These are phyloP conservation scores for Drosophila nr. perissopoda DNA, from an alignment of 2,888 invertebrate genomes.

Conservation along the genomic window DNA sequence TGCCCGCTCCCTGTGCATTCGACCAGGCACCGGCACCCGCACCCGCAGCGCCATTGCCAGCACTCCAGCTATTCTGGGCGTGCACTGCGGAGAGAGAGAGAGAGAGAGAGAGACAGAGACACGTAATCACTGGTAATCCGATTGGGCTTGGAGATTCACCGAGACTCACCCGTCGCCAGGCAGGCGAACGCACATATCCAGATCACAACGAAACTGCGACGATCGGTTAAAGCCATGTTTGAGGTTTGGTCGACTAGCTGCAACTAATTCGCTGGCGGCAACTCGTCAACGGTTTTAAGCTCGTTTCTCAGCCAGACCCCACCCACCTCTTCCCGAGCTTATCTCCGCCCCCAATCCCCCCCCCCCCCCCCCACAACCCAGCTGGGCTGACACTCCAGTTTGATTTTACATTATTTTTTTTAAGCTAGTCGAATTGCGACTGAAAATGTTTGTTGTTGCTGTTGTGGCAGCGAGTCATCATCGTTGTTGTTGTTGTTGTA, in stretches of 20 bases:
- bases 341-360: not conserved
- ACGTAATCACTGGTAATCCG: slow-evolving; percentile 49
- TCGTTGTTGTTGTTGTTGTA: slow-evolving; percentile 31
- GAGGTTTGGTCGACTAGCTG: slow-evolving; percentile 46
- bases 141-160: not conserved
- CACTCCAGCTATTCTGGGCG: slow-evolving; percentile 55
- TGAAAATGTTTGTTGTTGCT: slow-evolving; percentile 19
- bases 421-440: slow-evolving; percentile 30
- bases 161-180: slow-evolving; percentile 58
- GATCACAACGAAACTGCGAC: slow-evolving; percentile 30
- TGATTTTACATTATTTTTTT: slow-evolving; percentile 11
- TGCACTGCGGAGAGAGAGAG: slow-evolving; percentile 27
- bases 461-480: slow-evolving; percentile 59
- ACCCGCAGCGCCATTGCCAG: slow-evolving; percentile 47
- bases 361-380: too few relatives aligned
- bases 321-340: too few relatives aligned
- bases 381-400: slow-evolving; percentile 4
- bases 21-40: slow-evolving; percentile 59
- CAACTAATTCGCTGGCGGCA: slow-evolving; percentile 64
- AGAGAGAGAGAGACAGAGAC: not conserved
- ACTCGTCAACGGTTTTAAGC: slow-evolving; percentile 70
- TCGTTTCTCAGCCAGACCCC: slow-evolving; percentile 41
- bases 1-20: slow-evolving; percentile 62
- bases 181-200: slow-evolving; percentile 35
- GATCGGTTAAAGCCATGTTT: slow-evolving; percentile 62